Base-by-base conservation (phyloP, 1,140 invertebrate genomes). In the Cydia amplana region DNA sequence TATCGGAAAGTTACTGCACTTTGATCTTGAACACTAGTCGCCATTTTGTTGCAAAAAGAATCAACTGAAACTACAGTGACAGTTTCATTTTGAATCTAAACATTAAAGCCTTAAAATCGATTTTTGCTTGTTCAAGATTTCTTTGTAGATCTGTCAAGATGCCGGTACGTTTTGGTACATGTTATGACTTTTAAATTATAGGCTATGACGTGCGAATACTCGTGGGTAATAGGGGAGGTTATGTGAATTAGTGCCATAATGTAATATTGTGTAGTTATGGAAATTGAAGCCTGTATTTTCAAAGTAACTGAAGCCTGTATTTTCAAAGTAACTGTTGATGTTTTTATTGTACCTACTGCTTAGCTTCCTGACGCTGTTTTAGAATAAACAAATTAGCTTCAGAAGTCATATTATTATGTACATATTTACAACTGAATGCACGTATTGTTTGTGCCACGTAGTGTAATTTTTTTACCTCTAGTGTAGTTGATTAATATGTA, bases 161-260 rank as follows among this genome's bases (percentile, higher is more conserved):
- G 49, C n/a, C 49, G 18, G 49, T n/a, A 51, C 49, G 49, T 23
- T 60, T 60, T 10, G 16, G 28, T 65, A 65, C 64, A 36, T 36
- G 64, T 65, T 65, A 65, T 36, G 64, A 65, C 12, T 65, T 65
- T 65, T 36, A 65, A 65, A 65, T 65, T 65, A 65, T 65, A 65
- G 12, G 28, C 5, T 36, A 3, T 60, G n/a, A 55, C 23, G 63
- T n/a, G 64, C 64, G 64, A 60, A 60, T 60, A 60, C 55, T n/a
- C 9, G 10, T 20, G 55, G n/a, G 20, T 60, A 60, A 60, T 60
- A 23, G 51, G 51, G n/a, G n/a, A 60, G 55, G 55, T 60, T 60
- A 20, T 60, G 55, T 23, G 55, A 60, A 23, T 60, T 60, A 60
- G 55, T 23, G 20, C 20, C 20, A n/a, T 60, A 60, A 60, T 60